Percentiles rank a stretch among this genome's conserved stretches.
Evolutionary conservation across 2,888 invertebrate genomes (phyloP).

Genomic region (Alsophila aescularia): DNA sequence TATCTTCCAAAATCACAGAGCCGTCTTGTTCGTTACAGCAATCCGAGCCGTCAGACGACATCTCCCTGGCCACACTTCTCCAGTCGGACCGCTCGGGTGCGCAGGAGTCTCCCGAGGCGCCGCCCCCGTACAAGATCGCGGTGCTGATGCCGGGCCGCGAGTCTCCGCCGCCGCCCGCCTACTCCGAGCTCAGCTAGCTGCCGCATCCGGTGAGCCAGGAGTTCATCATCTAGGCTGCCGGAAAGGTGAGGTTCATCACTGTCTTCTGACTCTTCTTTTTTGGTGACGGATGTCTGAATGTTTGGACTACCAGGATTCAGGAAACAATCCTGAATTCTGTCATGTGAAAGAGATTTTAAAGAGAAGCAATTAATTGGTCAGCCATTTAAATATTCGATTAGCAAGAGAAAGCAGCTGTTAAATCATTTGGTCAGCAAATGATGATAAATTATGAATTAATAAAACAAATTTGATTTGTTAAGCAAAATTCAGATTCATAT

Average conservation of each 20-base stretch:
- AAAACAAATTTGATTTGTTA: too few relatives aligned
- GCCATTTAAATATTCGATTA: too few relatives aligned
- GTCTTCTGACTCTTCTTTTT: neutral
- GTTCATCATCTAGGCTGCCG: constrained; percentile 66
- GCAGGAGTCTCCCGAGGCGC: constrained; percentile 65
- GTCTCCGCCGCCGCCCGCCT: constrained; percentile 87
- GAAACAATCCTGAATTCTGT: too few relatives aligned
- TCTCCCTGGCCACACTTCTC: constrained; percentile 40
- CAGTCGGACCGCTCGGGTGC: constrained; percentile 10
- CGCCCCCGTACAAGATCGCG: constrained; percentile 94
- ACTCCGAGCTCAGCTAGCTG: constrained; percentile 89
- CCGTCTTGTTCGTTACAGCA: constrained; percentile 13
- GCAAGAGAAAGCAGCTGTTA: too few relatives aligned
- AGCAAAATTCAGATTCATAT: too few relatives aligned
- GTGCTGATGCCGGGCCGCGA: constrained; percentile 87
- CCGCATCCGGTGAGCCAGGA: constrained; percentile 59
- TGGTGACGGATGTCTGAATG: neutral
- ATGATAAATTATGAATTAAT: too few relatives aligned
- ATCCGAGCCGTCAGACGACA: constrained; percentile 67
- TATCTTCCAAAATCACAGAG: too few relatives aligned
- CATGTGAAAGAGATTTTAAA: too few relatives aligned
- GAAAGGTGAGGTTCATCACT: constrained; percentile 43
- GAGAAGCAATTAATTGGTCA: too few relatives aligned
- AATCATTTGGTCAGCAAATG: too few relatives aligned
- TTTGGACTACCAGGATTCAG: too few relatives aligned